These are phyloP conservation scores for Bubo bubo DNA, from an alignment of 2,113 vertebrate species.

Conservation along the genomic window DNA sequence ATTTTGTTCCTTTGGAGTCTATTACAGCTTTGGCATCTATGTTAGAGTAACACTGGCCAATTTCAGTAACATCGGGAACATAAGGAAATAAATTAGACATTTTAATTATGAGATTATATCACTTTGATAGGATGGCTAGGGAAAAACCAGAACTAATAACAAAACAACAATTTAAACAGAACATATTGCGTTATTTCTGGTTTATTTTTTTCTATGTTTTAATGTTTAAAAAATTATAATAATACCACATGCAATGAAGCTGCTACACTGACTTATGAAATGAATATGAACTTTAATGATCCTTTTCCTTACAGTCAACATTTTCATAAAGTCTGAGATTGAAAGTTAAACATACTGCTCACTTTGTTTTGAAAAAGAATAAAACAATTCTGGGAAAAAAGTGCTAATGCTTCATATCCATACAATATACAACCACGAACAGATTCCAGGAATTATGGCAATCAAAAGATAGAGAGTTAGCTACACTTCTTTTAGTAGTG, in stretches of 20 bases:
- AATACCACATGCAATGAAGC: background rate
- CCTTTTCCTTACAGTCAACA: background rate
- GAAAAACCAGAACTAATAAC: constrained; percentile 29
- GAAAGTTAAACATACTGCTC: background rate
- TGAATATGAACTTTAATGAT: background rate
- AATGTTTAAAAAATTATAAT: background rate
- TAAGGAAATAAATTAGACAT: constrained; percentile 51
- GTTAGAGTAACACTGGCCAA: background rate
- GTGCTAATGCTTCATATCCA: background rate
- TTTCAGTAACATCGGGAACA: constrained; percentile 16
- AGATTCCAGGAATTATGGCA: background rate
- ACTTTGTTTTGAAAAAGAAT: background rate
- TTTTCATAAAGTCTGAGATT: background rate
- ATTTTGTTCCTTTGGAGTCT: constrained; percentile 33
- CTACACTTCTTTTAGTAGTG: background rate
- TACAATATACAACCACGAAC: background rate
- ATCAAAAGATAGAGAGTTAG: background rate
- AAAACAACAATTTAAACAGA: constrained; percentile 53
- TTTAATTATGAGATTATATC: constrained; percentile 69
- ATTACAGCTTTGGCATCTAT: constrained; percentile 8
- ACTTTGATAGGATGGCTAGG: background rate
- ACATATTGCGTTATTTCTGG: background rate
- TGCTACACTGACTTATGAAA: background rate
- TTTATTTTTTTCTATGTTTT: background rate
- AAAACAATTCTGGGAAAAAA: background rate